These are phyloP conservation scores for Rattus norvegicus DNA, from an alignment of 2,113 vertebrate genomes.

Conservation along the genomic window GRCr8 NC_086022.1:165927001-165927500, in stretches of 20 bases:
- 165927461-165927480: no score
- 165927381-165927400: no score
- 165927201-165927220: not conserved
- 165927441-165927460: no score
- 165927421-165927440: no score
- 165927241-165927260: not conserved
- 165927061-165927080: not conserved
- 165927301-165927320: not conserved
- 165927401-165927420: no score
- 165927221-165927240: not conserved
- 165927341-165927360: no score
- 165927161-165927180: not conserved
- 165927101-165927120: not conserved
- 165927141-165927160: constrained; percentile 15
- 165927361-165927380: no score
- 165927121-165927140: not conserved
- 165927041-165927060: not conserved
- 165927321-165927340: not conserved
- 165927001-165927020: not conserved
- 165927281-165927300: not conserved
- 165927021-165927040: not conserved
- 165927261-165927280: not conserved
- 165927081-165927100: constrained; percentile 31
- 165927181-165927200: constrained; percentile 59
- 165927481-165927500: no score